Percentiles rank a stretch among this genome's conserved stretches.
phyloP scores from a whole-genome alignment of 2,113 vertebrate species.

The Clarias batrachus region DNA sequence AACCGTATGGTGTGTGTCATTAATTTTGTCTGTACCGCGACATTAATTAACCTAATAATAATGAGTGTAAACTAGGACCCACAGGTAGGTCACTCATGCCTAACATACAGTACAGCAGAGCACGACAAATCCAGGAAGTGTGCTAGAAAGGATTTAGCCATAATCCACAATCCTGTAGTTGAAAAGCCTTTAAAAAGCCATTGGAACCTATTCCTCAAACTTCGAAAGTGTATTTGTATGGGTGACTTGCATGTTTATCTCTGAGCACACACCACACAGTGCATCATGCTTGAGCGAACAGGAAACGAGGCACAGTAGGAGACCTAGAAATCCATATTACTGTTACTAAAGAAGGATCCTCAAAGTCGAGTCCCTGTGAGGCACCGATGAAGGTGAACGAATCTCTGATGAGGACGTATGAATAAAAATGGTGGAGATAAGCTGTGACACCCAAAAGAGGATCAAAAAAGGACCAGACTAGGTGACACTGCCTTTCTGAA shows the following conservation, averaged over 20 bases:
- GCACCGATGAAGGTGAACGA: neutral
- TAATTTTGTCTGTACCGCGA: neutral
- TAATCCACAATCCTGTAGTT: neutral
- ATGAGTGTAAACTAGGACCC: neutral
- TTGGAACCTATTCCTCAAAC: slow-evolving; percentile 33
- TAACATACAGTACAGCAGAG: slow-evolving; percentile 24
- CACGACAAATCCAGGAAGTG: neutral
- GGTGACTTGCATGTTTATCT: slow-evolving; percentile 2
- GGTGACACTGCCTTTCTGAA: neutral
- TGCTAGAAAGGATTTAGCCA: neutral
- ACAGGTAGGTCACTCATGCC: neutral
- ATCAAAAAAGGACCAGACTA: neutral
- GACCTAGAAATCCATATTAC: slow-evolving; percentile 33
- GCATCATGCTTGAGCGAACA: slow-evolving; percentile 27
- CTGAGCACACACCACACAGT: neutral
- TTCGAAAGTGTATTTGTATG: slow-evolving; percentile 29
- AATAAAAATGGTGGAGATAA: slow-evolving; percentile 4
- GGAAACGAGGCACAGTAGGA: slow-evolving; percentile 33
- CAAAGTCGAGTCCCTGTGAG: neutral
- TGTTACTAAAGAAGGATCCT: slow-evolving; percentile 12
- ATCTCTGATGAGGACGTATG: slow-evolving; percentile 6
- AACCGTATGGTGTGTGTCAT: neutral
- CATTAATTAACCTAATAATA: slow-evolving; percentile 20
- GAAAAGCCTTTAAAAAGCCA: slow-evolving; percentile 20
- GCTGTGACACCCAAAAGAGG: slow-evolving; percentile 14